Percentiles rank a stretch among this genome's conserved stretches.
phyloP scores from a whole-genome alignment of 2,797 vertebrate species.

The Schizothorax lantsangensis region DNA sequence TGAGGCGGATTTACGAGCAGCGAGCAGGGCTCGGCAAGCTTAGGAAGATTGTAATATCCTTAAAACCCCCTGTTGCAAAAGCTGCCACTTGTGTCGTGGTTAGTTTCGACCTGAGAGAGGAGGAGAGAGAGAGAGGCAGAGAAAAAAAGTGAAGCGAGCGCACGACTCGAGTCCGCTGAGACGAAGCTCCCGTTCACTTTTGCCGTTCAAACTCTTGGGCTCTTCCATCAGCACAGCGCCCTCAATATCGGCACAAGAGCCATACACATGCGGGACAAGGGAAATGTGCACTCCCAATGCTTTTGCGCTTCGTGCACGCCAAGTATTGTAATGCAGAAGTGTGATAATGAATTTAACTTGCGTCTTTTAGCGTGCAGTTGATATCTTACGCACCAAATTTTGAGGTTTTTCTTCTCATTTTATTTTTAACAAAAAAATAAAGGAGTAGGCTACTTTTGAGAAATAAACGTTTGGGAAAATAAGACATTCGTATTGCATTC shows the following conservation, averaged over 20 bases:
- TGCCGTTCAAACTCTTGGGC: slow-evolving; percentile 62
- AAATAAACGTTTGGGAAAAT: not conserved
- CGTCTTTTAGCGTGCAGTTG: not conserved
- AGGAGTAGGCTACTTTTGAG: not conserved
- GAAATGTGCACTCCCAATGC: slow-evolving; percentile 12
- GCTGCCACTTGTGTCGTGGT: slow-evolving; percentile 70
- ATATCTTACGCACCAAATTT: not conserved
- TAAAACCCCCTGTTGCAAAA: slow-evolving; percentile 72
- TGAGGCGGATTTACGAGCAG: slow-evolving; percentile 59
- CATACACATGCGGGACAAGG: slow-evolving; percentile 49
- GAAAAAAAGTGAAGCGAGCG: slow-evolving; percentile 59
- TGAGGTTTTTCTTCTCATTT: not conserved
- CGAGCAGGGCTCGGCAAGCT: slow-evolving; percentile 49
- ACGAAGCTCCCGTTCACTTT: slow-evolving; percentile 68
- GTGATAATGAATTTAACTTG: not conserved
- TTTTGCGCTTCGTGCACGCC: not conserved
- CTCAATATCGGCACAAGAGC: slow-evolving; percentile 53
- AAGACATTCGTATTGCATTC: not conserved
- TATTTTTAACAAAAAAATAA: not conserved
- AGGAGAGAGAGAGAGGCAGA: slow-evolving; percentile 43
- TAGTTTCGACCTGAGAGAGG: slow-evolving; percentile 68
- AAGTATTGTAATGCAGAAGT: not conserved
- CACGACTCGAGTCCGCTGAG: slow-evolving; percentile 64
- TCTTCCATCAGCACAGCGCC: slow-evolving; percentile 61
- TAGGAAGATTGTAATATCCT: slow-evolving; percentile 62